Conservation (phyloP, 2,888 invertebrate species). For the Galerucella nymphaeae region DNA sequence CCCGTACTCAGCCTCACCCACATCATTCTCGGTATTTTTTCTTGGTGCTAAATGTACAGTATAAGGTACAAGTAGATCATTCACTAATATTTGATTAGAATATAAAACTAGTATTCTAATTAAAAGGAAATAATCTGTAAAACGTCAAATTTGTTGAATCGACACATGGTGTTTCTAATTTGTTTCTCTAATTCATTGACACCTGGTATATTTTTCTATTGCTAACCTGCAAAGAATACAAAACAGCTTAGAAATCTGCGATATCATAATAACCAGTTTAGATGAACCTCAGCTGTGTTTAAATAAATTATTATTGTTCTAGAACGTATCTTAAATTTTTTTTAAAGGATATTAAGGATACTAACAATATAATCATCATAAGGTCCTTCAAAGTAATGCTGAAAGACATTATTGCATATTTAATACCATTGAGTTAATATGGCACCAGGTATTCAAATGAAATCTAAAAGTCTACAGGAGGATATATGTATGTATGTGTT, state of each 20-base stretch:
- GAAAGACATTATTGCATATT: no score
- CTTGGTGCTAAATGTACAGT: not conserved
- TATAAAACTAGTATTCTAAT: no score
- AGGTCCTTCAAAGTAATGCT: no score
- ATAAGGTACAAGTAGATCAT: not conserved
- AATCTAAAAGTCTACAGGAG: no score
- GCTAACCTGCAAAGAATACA: constrained; percentile 15
- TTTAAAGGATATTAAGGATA: not conserved
- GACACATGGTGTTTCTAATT: constrained; percentile 1
- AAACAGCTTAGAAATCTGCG: constrained; percentile 28
- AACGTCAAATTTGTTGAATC: constrained; percentile 5
- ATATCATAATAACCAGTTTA: constrained; percentile 32
- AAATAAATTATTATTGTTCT: constrained; percentile 36
- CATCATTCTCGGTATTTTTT: constrained; percentile 34
- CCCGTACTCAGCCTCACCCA: constrained; percentile 45
- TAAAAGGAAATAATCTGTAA: not conserved
- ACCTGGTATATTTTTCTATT: constrained; percentile 33
- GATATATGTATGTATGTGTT: no score
- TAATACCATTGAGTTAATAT: no score
- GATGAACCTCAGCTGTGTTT: constrained; percentile 39
- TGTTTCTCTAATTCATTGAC: constrained; percentile 27
- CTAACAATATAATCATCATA: not conserved
- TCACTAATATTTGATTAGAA: no score
- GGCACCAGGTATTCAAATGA: no score
- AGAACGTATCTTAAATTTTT: not conserved